Conservation (phyloP, 53 echinoderm and acorn worm genomes). For the Echinometra lucunter region DNA sequence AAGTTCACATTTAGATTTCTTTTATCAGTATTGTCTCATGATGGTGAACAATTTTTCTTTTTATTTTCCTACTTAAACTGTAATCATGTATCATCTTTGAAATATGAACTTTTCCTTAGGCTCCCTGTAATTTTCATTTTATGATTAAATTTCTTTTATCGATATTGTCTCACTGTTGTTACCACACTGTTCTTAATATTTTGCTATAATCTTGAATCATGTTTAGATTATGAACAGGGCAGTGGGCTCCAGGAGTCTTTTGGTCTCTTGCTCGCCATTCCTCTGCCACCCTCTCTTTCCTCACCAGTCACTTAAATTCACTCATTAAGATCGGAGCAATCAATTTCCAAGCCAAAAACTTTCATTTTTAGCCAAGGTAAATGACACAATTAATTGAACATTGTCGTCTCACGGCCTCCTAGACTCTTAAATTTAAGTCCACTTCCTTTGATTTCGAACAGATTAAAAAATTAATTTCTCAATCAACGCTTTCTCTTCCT, state of each 20-base stretch:
- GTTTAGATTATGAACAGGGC: not conserved
- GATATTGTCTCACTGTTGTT: not conserved
- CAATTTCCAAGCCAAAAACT: not conserved
- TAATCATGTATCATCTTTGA: not conserved
- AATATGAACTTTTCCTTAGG: not conserved
- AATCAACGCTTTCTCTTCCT: not conserved
- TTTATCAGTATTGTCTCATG: too few species aligned
- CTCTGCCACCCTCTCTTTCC: slow-evolving; percentile 46
- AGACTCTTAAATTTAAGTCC: not conserved
- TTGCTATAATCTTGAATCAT: not conserved
- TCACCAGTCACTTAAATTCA: slow-evolving; percentile 19
- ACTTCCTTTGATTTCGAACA: not conserved
- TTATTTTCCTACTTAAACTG: too few species aligned
- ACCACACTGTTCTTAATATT: not conserved
- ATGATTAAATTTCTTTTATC: too few species aligned
- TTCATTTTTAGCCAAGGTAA: not conserved
- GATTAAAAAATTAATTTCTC: not conserved
- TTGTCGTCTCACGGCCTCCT: not conserved
- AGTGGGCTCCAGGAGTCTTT: not conserved
- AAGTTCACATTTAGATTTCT: too few species aligned
- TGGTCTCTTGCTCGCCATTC: not conserved
- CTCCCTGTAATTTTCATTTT: too few species aligned
- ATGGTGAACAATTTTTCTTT: too few species aligned
- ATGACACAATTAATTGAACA: not conserved
- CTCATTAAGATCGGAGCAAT: slow-evolving; percentile 41